phyloP scores from a whole-genome alignment of 2,113 vertebrate genomes.

The Petromus typicus region DNA sequence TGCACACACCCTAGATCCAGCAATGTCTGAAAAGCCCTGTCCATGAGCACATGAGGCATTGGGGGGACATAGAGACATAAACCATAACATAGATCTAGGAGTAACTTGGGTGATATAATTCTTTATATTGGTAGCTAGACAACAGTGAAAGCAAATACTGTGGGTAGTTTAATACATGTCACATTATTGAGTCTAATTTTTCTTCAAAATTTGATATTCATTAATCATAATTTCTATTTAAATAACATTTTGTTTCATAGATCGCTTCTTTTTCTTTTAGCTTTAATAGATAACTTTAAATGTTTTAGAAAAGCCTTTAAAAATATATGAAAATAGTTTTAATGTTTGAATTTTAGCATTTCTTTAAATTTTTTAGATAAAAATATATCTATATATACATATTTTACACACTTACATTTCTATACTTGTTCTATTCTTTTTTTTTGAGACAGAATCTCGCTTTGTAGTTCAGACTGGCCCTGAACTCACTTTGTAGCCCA shows the following conservation, averaged over 20 bases:
- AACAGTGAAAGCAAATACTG: neutral
- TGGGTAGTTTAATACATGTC: neutral
- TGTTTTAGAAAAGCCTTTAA: conserved; percentile 1
- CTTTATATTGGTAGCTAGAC: neutral
- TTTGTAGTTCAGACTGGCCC: no score
- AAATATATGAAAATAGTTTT: conserved; percentile 11
- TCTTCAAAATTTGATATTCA: neutral
- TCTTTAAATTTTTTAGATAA: conserved; percentile 20
- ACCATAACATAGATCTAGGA: neutral
- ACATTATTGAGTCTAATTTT: neutral
- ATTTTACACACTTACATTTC: neutral
- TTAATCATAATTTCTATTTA: conserved; percentile 23
- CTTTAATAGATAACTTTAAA: neutral
- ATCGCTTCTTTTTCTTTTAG: conserved; percentile 1
- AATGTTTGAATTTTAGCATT: conserved; percentile 21
- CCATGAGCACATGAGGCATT: neutral
- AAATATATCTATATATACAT: neutral
- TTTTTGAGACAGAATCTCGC: neutral
- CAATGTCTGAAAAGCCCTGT: neutral
- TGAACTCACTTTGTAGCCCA: no score
- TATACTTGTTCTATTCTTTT: neutral
- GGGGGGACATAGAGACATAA: neutral
- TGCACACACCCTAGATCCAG: neutral
- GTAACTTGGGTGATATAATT: neutral
- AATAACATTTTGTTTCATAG: conserved; percentile 3